Evolutionary conservation across 2,888 invertebrate species (phyloP).

Genomic region (Eristalis tenax): DNA sequence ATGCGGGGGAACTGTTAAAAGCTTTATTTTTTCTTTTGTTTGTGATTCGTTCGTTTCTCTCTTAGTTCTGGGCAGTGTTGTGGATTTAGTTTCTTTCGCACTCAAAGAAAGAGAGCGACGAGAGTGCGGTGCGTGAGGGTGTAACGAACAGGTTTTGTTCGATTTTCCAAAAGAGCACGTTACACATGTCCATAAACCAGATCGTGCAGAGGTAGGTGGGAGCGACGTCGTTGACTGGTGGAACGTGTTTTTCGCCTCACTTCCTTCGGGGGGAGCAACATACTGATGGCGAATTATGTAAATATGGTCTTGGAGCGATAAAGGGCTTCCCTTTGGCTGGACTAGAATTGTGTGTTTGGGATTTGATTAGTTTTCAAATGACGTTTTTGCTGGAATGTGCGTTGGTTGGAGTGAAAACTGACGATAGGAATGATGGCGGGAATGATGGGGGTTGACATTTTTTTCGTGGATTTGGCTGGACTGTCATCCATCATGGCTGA

Average conservation of each 20-base stretch:
- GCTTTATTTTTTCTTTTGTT: background rate
- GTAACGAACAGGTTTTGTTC: background rate
- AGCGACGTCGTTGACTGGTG: background rate
- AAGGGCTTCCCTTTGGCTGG: background rate
- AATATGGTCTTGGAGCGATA: background rate
- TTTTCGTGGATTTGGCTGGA: too few relatives aligned
- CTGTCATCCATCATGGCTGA: too few relatives aligned
- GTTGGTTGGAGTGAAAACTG: too few relatives aligned
- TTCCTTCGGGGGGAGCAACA: background rate
- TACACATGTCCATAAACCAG: background rate
- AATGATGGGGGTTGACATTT: too few relatives aligned
- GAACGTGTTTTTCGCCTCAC: background rate
- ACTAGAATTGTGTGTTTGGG: background rate
- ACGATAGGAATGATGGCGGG: too few relatives aligned
- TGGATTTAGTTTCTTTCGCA: background rate
- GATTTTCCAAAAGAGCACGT: background rate
- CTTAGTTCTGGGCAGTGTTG: background rate
- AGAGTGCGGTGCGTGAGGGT: background rate
- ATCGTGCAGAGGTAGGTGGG: background rate
- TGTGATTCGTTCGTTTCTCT: background rate
- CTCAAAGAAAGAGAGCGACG: background rate
- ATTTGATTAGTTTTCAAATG: too few relatives aligned
- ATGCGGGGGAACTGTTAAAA: conserved; percentile 11
- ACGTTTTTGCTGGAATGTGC: too few relatives aligned
- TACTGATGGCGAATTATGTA: background rate